Evolutionary conservation across 2,113 vertebrate genomes (phyloP).

Genomic region (Nibea albiflora): DNA sequence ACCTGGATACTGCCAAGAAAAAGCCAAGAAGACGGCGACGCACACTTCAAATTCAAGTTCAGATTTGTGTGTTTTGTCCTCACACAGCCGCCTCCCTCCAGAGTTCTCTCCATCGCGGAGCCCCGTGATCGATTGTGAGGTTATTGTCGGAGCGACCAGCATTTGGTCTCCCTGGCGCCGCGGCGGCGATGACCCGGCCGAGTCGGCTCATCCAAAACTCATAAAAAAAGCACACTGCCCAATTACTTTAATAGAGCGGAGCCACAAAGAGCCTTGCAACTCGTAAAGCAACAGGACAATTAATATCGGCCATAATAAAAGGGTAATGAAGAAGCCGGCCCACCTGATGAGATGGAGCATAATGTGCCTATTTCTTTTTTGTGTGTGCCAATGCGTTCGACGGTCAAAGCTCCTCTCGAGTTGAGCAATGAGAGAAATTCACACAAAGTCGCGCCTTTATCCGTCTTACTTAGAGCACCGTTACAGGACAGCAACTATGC

Average conservation of each 20-base stretch:
- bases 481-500: background rate
- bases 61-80: background rate
- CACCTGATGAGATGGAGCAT: constrained; percentile 25
- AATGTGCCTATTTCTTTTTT: constrained; percentile 4
- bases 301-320: constrained; percentile 64
- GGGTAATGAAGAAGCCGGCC: constrained; percentile 41
- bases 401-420: background rate
- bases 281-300: constrained; percentile 59
- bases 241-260: constrained; percentile 71
- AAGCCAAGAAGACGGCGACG: background rate
- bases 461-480: background rate
- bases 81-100: background rate
- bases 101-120: background rate
- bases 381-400: background rate
- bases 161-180: constrained; percentile 40
- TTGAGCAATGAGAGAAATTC: background rate
- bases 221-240: constrained; percentile 69
- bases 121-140: constrained; percentile 39
- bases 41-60: background rate
- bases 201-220: constrained; percentile 59
- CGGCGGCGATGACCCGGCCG: constrained; percentile 12
- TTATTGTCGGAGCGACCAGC: constrained; percentile 28
- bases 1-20: background rate
- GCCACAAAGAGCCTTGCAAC: constrained; percentile 40
- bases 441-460: background rate